phyloP scores from a whole-genome alignment of 35 echinoderm and acorn worm species.

The Ophioderma brevispina region DNA sequence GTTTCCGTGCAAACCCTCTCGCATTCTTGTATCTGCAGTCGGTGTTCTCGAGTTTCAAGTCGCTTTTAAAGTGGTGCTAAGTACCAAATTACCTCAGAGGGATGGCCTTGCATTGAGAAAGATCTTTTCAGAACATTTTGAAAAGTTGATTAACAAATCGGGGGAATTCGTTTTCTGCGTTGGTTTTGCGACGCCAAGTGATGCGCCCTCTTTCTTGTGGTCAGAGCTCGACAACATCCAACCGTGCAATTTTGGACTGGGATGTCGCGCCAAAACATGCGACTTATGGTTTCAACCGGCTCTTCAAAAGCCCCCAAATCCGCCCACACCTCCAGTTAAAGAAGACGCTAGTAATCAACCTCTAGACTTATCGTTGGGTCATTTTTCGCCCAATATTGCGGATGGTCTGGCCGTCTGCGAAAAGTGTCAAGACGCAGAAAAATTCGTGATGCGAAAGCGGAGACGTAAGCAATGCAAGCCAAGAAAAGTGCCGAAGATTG shows the following conservation, averaged over 20 bases:
- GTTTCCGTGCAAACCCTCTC: constrained; percentile 7
- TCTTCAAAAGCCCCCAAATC: not conserved
- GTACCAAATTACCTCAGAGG: not conserved
- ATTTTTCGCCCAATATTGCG: not conserved
- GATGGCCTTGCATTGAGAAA: constrained; percentile 19
- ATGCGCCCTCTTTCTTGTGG: not conserved
- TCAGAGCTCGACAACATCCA: not conserved
- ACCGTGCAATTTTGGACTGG: constrained; percentile 35
- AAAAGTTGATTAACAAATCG: not conserved
- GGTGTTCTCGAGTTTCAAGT: constrained; percentile 21
- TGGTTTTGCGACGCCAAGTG: not conserved
- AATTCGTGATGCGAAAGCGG: not conserved
- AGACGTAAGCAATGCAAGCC: not conserved
- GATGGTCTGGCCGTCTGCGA: not conserved
- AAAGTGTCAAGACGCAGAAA: not conserved
- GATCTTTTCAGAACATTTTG: constrained; percentile 7
- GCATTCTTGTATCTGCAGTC: constrained; percentile 8
- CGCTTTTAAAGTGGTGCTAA: not conserved
- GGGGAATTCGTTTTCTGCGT: not conserved
- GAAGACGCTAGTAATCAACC: not conserved
- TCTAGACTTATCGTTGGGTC: not conserved
- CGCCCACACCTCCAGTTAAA: not conserved
- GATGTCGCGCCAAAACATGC: constrained; percentile 14
- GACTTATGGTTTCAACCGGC: constrained; percentile 18
- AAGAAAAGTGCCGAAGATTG: not conserved